phyloP scores from a whole-genome alignment of 2,888 invertebrate species.

The Apodemia hepburni region DNA sequence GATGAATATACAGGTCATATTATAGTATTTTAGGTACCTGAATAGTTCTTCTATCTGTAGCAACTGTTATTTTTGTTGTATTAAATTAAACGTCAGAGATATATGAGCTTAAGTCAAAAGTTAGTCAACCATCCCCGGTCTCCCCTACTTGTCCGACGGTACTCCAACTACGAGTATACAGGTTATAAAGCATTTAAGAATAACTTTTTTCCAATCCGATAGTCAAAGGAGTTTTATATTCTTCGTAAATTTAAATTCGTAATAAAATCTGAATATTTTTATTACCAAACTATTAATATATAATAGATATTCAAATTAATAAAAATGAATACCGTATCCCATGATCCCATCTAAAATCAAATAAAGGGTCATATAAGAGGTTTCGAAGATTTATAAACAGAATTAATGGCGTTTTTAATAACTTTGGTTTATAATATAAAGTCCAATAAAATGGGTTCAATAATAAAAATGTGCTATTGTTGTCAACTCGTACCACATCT shows the following conservation, averaged over 20 bases:
- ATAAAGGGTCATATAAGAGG: constrained; percentile 24
- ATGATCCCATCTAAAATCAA: constrained; percentile 19
- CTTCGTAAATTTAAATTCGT: constrained; percentile 5
- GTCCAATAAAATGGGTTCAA: constrained; percentile 52
- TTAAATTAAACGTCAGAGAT: too few relatives aligned
- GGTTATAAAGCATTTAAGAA: background rate
- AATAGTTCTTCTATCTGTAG: too few relatives aligned
- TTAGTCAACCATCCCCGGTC: too few relatives aligned
- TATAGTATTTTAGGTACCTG: too few relatives aligned
- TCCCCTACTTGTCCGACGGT: background rate
- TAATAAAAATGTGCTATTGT: constrained; percentile 71
- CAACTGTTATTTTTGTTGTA: too few relatives aligned
- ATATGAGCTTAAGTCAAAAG: too few relatives aligned
- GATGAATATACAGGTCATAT: too few relatives aligned
- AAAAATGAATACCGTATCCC: constrained; percentile 23
- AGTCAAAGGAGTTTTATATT: background rate
- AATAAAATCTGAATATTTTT: constrained; percentile 12
- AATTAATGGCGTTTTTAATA: constrained; percentile 38
- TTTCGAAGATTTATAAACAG: constrained; percentile 36
- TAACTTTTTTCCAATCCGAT: background rate
- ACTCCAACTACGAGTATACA: background rate
- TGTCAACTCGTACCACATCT: constrained; percentile 59
- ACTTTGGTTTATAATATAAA: constrained; percentile 17
- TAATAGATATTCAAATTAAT: constrained; percentile 20
- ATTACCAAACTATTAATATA: constrained; percentile 8